Conservation (phyloP, 1,140 invertebrate species). For the Sitophilus oryzae region DNA sequence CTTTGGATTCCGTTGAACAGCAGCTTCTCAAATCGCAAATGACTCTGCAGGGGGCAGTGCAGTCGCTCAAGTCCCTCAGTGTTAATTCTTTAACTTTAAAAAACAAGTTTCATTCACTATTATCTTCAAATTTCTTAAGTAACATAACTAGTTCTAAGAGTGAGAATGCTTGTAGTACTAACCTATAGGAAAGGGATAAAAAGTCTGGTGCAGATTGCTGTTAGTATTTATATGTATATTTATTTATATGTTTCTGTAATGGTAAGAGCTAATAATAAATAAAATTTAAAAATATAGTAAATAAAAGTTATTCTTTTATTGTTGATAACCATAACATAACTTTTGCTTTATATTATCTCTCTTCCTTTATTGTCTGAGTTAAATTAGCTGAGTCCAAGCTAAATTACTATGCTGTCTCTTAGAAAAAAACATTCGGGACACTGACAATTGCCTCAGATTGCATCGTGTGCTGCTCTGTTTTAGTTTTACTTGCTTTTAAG, state of each 20-base stretch:
- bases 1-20: slow-evolving; percentile 34
- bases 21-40: slow-evolving; percentile 39
- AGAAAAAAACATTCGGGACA: not conserved
- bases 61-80: slow-evolving; percentile 34
- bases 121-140: slow-evolving; percentile 34
- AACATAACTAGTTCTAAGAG: slow-evolving; percentile 20
- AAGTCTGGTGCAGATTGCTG: too few species aligned
- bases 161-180: not conserved
- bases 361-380: not conserved
- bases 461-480: too few species aligned
- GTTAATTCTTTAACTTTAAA: slow-evolving; percentile 35
- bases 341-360: not conserved
- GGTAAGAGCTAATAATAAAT: too few species aligned
- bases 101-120: slow-evolving; percentile 36
- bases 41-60: slow-evolving; percentile 37
- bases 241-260: too few species aligned
- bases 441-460: too few species aligned
- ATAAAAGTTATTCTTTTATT: too few species aligned
- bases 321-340: not conserved
- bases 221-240: too few species aligned
- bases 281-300: too few species aligned
- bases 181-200: too few species aligned
- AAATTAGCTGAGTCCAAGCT: too few species aligned
- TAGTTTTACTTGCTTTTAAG: too few species aligned
- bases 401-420: not conserved